phyloP scores from a whole-genome alignment of 2,113 vertebrate species.

The Beaufortia kweichowensis region DNA sequence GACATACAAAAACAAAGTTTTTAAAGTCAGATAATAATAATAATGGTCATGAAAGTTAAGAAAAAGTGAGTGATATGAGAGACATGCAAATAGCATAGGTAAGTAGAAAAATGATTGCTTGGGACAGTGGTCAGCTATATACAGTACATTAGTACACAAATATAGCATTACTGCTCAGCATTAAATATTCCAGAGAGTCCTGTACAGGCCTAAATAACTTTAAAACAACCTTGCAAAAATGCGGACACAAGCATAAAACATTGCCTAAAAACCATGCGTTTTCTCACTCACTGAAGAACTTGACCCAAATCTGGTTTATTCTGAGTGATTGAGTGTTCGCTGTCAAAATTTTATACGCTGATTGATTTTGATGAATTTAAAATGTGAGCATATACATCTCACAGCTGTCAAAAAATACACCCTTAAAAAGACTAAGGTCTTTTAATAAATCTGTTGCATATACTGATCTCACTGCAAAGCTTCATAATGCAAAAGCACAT shows the following conservation, averaged over 20 bases:
- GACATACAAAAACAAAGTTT: constrained; percentile 54
- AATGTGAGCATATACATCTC: constrained; percentile 34
- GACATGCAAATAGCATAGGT: no score
- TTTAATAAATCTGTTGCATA: constrained; percentile 5
- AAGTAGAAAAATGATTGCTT: background rate
- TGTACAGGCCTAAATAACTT: background rate
- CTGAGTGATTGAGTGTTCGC: constrained; percentile 50
- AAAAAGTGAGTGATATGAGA: no score
- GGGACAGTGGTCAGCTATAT: no score
- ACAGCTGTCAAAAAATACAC: background rate
- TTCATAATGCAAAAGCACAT: constrained; percentile 5
- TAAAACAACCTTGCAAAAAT: background rate
- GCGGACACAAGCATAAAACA: background rate
- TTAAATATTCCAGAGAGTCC: background rate
- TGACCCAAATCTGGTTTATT: constrained; percentile 47
- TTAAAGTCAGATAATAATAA: background rate
- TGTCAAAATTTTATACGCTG: constrained; percentile 46
- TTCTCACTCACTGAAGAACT: constrained; percentile 31
- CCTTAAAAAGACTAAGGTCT: constrained; percentile 30
- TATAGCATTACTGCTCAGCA: background rate
- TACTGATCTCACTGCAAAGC: background rate
- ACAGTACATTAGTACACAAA: background rate
- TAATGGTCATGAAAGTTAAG: background rate
- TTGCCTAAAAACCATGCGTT: constrained; percentile 9
- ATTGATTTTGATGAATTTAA: constrained; percentile 51